phyloP scores from a whole-genome alignment of 2,797 vertebrate genomes.

The Rhincodon typus region DNA sequence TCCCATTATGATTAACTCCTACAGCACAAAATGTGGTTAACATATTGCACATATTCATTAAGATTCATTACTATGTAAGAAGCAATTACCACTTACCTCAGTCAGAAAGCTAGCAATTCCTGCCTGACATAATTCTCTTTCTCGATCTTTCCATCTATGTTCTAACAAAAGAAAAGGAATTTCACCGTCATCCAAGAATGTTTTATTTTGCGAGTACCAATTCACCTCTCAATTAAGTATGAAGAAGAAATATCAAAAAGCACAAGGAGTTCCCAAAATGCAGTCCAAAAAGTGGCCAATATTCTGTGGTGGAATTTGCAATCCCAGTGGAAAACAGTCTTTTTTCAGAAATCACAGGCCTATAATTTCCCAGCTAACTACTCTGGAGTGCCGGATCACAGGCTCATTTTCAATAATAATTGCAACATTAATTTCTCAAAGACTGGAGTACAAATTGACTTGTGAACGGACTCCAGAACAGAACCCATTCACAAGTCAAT shows the following conservation, averaged over 20 bases:
- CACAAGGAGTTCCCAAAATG: background rate
- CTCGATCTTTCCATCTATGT: constrained; percentile 65
- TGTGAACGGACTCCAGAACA: too few relatives aligned
- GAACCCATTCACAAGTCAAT: too few relatives aligned
- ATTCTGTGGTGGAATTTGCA: background rate
- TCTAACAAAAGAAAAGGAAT: constrained; percentile 56
- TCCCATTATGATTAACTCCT: constrained; percentile 93
- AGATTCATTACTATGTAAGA: background rate
- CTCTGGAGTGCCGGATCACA: background rate
- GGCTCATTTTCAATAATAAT: background rate
- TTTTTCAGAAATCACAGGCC: background rate
- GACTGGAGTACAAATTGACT: too few relatives aligned
- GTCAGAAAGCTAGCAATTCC: constrained; percentile 75
- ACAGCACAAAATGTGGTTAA: constrained; percentile 47
- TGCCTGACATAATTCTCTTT: constrained; percentile 79
- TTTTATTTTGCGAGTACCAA: too few relatives aligned
- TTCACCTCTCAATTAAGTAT: background rate
- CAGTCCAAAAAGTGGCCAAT: background rate
- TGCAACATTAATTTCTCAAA: background rate
- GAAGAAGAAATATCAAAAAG: background rate
- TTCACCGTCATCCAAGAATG: background rate
- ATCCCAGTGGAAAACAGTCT: background rate
- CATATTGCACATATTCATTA: constrained; percentile 37
- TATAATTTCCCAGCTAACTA: background rate
- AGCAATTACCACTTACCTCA: constrained; percentile 53